phyloP scores from a whole-genome alignment of 2,888 invertebrate species.

The Orchesellides sinensis region DNA sequence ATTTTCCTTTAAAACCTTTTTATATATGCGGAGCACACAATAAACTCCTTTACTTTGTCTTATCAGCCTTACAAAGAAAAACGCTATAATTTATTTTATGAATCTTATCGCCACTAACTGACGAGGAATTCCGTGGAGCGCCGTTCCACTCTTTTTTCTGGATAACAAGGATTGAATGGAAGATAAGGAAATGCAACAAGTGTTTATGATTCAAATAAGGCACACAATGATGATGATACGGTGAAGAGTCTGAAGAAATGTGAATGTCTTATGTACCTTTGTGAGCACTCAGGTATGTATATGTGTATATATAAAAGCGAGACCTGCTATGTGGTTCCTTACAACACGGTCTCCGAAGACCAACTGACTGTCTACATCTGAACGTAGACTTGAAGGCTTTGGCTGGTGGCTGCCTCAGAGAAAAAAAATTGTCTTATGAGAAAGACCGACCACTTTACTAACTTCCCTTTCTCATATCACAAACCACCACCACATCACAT shows the following conservation, averaged over 20 bases:
- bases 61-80: background rate
- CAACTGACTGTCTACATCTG: constrained; percentile 51
- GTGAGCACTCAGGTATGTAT: constrained; percentile 21
- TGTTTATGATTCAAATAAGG: background rate
- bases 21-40: background rate
- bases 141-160: no score
- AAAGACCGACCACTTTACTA: no score
- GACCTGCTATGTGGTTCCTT: constrained; percentile 18
- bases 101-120: background rate
- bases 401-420: no score
- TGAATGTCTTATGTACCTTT: no score
- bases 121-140: background rate
- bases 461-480: no score
- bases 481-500: no score
- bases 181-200: constrained; percentile 22
- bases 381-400: constrained; percentile 56
- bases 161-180: no score
- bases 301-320: background rate
- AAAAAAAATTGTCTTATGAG: no score
- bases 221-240: background rate
- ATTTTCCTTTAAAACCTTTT: background rate
- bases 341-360: constrained; percentile 47
- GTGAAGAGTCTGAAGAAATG: no score
- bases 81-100: background rate
- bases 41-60: background rate